Percentiles rank a stretch among this genome's conserved stretches.
phyloP scores from a whole-genome alignment of 2,888 invertebrate genomes.

The Tetropium fuscum region DNA sequence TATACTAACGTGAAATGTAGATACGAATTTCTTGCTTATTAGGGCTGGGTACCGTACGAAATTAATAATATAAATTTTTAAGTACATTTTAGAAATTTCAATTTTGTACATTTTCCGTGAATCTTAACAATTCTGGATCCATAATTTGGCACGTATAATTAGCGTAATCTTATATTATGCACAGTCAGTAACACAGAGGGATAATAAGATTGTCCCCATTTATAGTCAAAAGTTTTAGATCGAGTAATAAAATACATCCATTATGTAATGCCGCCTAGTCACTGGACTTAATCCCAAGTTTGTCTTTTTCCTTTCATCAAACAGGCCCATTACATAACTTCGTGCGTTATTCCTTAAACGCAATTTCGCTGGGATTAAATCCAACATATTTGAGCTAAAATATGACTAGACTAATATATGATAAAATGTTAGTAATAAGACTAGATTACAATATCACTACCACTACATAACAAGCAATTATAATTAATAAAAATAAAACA shows the following conservation, averaged over 20 bases:
- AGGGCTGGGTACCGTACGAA: too few species aligned
- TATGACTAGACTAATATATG: conserved; percentile 45
- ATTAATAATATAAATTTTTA: not conserved
- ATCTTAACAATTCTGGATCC: conserved; percentile 49
- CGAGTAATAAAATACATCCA: conserved; percentile 56
- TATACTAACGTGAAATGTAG: too few species aligned
- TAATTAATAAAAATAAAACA: conserved; percentile 22
- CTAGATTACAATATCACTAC: conserved; percentile 52
- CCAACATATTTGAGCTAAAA: conserved; percentile 27
- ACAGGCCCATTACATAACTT: conserved; percentile 20
- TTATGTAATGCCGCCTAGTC: conserved; percentile 42
- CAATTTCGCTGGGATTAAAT: conserved; percentile 21
- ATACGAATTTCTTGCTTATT: too few species aligned
- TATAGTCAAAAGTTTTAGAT: conserved; percentile 65
- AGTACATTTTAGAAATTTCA: conserved; percentile 27
- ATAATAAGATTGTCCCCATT: conserved; percentile 66
- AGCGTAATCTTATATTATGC: conserved; percentile 46
- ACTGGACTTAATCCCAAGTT: conserved; percentile 28
- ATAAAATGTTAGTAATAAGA: conserved; percentile 53
- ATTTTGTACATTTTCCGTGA: conserved; percentile 35
- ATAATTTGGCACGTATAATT: conserved; percentile 57
- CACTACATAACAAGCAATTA: conserved; percentile 51
- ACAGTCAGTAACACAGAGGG: conserved; percentile 61
- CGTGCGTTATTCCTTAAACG: not conserved
- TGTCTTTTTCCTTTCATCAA: conserved; percentile 11